Evolutionary conservation across 1,140 invertebrate species (phyloP), one percentile per base, ranked within the genome.

Genomic region (Marisa cornuarietis): DNA sequence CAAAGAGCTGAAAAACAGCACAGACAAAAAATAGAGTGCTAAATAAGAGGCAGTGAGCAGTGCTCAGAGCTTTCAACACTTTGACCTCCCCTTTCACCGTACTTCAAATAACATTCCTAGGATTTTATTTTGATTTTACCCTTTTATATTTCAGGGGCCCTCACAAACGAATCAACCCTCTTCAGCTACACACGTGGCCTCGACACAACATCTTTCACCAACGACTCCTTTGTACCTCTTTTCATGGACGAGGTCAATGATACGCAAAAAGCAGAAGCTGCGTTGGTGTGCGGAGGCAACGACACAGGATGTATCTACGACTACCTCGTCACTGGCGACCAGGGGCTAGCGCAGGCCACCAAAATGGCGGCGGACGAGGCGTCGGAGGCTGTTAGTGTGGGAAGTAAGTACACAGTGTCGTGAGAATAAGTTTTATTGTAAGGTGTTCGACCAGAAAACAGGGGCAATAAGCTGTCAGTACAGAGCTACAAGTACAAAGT

Each of bases 321-420:
- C 58, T 80, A 66, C 62, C 6, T 80, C 20, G 79, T 58, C 8
- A 80, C 79, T 22, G 66, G 62, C 20, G 54, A 69, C 74, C 13
- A 10, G 14, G 79, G 65, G 4, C 18, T 80, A 31, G 79, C 79
- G 10, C 13, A 7, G 22, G 62, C 22, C 0, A 80, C 79, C 22
- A 71, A 72, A 24, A 20, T 31, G 24, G 74, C 54, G 54, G 54
- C 54, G 11, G 54, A 58, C 11, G 54, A 58, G 11, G 54, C 54
- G 11, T 11, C 54, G 16, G 16, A 3, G 11, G 54, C 54, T 18
- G 54, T 58, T 18, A 58, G 54, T 11, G 54, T 58, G 54, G 54
- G 54, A 58, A 58, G 54, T 58, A 9, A 58, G 54, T 58, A 58
- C 54, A 58, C 8, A 58, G 0, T 54, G 14, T 14, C 8, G 52